These are phyloP conservation scores for Turnix velox DNA, from an alignment of 2,113 vertebrate species.

Conservation along the genomic window DNA sequence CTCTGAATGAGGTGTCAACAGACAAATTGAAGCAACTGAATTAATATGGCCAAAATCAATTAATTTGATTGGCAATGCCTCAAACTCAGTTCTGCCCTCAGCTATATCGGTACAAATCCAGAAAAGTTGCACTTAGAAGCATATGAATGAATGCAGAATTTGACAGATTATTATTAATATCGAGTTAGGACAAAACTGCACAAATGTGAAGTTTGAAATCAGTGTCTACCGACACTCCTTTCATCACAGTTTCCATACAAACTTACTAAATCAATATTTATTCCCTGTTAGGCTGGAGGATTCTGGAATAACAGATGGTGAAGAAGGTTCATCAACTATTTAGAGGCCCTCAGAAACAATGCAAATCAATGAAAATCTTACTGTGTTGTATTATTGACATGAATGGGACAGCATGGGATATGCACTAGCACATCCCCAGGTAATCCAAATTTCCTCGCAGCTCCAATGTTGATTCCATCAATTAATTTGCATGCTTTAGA, in stretches of 20 bases:
- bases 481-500: not conserved
- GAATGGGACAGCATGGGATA: not conserved
- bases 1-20: not conserved
- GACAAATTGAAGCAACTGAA: not conserved
- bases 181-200: not conserved
- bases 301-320: not conserved
- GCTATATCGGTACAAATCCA: not conserved
- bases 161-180: not conserved
- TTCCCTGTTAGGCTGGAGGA: not conserved
- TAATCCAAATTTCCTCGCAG: not conserved
- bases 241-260: not conserved
- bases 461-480: not conserved
- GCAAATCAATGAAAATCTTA: not conserved
- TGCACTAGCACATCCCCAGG: not conserved
- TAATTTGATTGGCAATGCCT: not conserved
- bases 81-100: not conserved
- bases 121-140: not conserved
- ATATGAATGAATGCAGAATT: not conserved
- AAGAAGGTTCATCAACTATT: not conserved
- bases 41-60: not conserved
- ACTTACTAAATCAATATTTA: not conserved
- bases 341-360: not conserved
- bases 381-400: not conserved
- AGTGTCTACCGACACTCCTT: not conserved
- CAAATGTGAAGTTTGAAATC: not conserved